Base-by-base conservation (phyloP, 2,888 invertebrate genomes). In the Conistra vaccinii region DNA sequence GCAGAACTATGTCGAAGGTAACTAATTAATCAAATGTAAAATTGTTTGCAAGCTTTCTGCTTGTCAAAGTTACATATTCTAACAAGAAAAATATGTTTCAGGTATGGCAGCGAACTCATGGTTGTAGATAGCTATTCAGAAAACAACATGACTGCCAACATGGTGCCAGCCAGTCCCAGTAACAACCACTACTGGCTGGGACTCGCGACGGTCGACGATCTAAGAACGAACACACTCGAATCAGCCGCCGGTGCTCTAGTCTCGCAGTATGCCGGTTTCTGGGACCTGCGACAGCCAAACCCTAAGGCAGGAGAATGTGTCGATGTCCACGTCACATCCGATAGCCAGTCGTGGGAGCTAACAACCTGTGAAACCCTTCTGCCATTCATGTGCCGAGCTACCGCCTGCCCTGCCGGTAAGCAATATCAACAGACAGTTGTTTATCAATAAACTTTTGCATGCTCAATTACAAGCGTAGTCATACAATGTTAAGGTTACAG, bases 21-120 rank as follows among this genome's bases (percentile, higher is more conserved):
- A 97, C 48, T 42, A 69, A 97, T 48, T 23, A 65, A 51, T 58
- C 5, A 53, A 48, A 57, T 39, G 32, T 20, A 53, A 45, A 23
- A 69, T 70, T 58, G 26, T 58, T 48, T 32, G 23, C 48, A 66
- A 61, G 4, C 51, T 53, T 57, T 53, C 53, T 45, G 42, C 17
- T 63, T 65, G n/a, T 58, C 32, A 51, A 32, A 42, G 10, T 39
- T n/a, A 35, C 35, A 32, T 0, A 4, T 65, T 29, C 17, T 63
- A 45, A 69, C 12, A 61, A 53, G 9, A 35, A 75, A 35, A 17
- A 17, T 12, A 39, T 70, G 77, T 95, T 96, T 78, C 94, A 99
- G 99, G 95, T 99, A 99, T 95, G 99, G 99, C 90, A 99, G 99
- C 96, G 99, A 99, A 92, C 96, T 99, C 89, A 98, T 99, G 97